Conservation (phyloP, 1,140 invertebrate genomes). For the Diprion similis region DNA sequence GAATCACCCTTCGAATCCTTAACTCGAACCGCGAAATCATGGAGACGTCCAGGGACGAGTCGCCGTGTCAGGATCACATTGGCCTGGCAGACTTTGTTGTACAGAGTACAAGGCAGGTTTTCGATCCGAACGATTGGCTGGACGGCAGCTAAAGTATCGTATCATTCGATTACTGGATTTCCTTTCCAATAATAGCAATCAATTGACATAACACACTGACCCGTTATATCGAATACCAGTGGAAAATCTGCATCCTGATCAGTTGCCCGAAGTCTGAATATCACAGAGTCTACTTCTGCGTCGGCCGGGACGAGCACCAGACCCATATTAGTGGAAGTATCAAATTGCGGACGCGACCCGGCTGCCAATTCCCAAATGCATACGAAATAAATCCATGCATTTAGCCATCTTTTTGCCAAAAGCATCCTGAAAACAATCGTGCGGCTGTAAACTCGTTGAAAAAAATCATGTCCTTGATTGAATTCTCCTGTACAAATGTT, state of each 20-base stretch:
- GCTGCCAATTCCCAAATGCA: constrained; percentile 47
- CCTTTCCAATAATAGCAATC: not conserved
- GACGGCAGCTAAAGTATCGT: constrained; percentile 63
- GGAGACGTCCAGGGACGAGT: constrained; percentile 77
- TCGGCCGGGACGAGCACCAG: constrained; percentile 82
- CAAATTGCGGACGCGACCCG: constrained; percentile 77
- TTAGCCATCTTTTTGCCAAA: constrained; percentile 54
- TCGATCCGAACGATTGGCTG: constrained; percentile 76
- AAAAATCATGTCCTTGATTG: constrained; percentile 29
- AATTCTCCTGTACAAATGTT: constrained; percentile 33
- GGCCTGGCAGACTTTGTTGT: constrained; percentile 84
- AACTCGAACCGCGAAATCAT: constrained; percentile 82
- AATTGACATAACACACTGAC: constrained; percentile 52
- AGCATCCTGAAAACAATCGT: constrained; percentile 50
- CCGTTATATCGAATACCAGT: constrained; percentile 79
- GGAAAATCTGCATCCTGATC: constrained; percentile 89
- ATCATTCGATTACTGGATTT: not conserved
- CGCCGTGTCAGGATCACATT: constrained; percentile 79
- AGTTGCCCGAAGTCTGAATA: constrained; percentile 85
- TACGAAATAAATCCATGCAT: constrained; percentile 56
- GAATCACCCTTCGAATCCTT: constrained; percentile 79
- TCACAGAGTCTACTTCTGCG: constrained; percentile 79
- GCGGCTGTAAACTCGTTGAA: constrained; percentile 10
- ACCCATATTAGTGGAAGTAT: constrained; percentile 80
- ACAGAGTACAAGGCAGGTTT: constrained; percentile 79